These are phyloP conservation scores for Ciconia maguari DNA, from an alignment of 2,113 vertebrate species.

Conservation along the genomic window DNA sequence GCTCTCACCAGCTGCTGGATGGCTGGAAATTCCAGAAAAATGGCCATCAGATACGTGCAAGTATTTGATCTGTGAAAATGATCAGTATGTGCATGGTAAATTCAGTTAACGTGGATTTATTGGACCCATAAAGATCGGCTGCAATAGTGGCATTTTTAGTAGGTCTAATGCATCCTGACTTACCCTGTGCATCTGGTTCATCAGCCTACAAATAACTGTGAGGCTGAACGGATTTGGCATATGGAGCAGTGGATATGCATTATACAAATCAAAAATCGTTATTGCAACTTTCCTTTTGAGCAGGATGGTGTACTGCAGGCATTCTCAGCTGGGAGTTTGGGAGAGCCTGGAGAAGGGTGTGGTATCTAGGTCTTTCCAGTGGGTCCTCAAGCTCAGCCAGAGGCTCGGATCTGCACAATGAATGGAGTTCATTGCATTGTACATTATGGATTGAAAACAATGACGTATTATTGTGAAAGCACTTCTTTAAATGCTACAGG, in stretches of 20 bases:
- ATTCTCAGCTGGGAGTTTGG: background rate
- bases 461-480: background rate
- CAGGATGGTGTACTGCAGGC: background rate
- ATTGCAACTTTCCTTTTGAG: background rate
- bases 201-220: background rate
- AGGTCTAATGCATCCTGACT: background rate
- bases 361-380: background rate
- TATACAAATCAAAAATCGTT: background rate
- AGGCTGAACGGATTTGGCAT: background rate
- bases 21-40: background rate
- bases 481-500: background rate
- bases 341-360: background rate
- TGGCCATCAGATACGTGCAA: background rate
- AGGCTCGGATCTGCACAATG: background rate
- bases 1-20: background rate
- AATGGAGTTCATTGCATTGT: background rate
- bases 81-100: background rate
- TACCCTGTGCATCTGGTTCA: background rate
- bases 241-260: background rate
- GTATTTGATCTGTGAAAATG: background rate
- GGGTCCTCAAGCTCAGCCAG: background rate
- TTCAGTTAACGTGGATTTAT: background rate
- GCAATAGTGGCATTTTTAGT: background rate
- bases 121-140: background rate
- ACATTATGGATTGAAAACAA: background rate